These are phyloP conservation scores for Leptopilina drosophilae DNA, from an alignment of 2,888 invertebrate species.

Conservation along the genomic window DNA sequence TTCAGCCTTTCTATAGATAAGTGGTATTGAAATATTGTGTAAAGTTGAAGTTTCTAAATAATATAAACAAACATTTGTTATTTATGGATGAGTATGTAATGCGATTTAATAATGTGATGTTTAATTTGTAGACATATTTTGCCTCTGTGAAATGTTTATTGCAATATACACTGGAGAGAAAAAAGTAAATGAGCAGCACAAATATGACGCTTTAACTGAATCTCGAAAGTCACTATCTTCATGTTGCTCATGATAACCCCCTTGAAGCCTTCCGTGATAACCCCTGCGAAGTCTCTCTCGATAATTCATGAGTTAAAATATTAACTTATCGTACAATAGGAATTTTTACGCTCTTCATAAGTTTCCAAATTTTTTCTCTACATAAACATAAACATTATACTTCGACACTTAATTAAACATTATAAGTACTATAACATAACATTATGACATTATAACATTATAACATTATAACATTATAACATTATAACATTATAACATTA, in stretches of 20 bases:
- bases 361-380: no score
- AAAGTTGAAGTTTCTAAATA: background rate
- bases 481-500: no score
- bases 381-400: no score
- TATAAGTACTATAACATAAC: no score
- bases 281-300: slow-evolving; percentile 33
- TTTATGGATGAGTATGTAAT: background rate
- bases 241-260: slow-evolving; percentile 30
- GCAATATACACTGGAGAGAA: background rate
- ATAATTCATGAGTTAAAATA: slow-evolving; percentile 31
- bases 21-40: no score
- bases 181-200: slow-evolving; percentile 8
- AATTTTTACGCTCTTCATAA: background rate
- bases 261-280: slow-evolving; percentile 31
- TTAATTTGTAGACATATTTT: slow-evolving; percentile 1
- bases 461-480: no score
- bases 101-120: background rate
- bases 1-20: no score
- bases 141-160: slow-evolving; percentile 21
- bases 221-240: slow-evolving; percentile 29
- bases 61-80: background rate
- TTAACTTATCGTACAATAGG: background rate
- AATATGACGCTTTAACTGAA: slow-evolving; percentile 20
- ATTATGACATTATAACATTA: no score
- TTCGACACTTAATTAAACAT: no score